A percentile compares a stretch with the other conserved stretches of the same genome.
Evolutionary conservation across 2,113 vertebrate species (phyloP).

Genomic region (Ictidomys tridecemlineatus): DNA sequence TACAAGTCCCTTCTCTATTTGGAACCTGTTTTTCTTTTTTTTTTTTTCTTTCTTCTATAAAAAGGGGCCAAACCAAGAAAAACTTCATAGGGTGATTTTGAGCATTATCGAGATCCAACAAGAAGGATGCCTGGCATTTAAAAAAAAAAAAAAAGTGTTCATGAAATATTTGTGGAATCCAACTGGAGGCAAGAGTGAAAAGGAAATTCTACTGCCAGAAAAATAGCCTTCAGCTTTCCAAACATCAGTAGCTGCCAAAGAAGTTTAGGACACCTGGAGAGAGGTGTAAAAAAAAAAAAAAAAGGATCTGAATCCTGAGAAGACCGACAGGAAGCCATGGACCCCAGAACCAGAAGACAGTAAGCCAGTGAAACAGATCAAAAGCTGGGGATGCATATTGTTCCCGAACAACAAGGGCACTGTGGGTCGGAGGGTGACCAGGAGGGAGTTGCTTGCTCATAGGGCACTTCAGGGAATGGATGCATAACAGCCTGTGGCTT

Average conservation of each 20-base stretch:
- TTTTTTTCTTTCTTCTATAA: background rate
- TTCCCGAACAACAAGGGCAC: slow-evolving; percentile 4
- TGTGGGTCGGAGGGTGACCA: background rate
- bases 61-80: background rate
- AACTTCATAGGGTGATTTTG: background rate
- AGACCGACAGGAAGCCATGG: slow-evolving; percentile 83
- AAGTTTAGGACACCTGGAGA: slow-evolving; percentile 82
- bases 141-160: slow-evolving; percentile 26
- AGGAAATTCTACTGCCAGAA: slow-evolving; percentile 71
- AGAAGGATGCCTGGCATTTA: slow-evolving; percentile 35
- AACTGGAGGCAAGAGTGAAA: slow-evolving; percentile 74
- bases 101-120: slow-evolving; percentile 23
- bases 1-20: background rate
- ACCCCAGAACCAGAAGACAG: slow-evolving; percentile 69
- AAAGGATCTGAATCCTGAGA: slow-evolving; percentile 71
- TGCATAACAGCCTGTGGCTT: slow-evolving; percentile 81
- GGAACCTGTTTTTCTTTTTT: background rate
- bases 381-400: background rate
- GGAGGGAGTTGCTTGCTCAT: background rate
- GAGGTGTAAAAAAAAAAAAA: slow-evolving; percentile 74
- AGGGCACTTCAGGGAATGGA: slow-evolving; percentile 66
- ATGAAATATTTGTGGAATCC: slow-evolving; percentile 74
- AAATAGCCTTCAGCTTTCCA: slow-evolving; percentile 74
- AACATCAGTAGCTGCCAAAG: slow-evolving; percentile 74
- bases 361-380: slow-evolving; percentile 71